Conservation (phyloP, 2,113 vertebrate genomes). For the Haemorhous mexicanus region DNA sequence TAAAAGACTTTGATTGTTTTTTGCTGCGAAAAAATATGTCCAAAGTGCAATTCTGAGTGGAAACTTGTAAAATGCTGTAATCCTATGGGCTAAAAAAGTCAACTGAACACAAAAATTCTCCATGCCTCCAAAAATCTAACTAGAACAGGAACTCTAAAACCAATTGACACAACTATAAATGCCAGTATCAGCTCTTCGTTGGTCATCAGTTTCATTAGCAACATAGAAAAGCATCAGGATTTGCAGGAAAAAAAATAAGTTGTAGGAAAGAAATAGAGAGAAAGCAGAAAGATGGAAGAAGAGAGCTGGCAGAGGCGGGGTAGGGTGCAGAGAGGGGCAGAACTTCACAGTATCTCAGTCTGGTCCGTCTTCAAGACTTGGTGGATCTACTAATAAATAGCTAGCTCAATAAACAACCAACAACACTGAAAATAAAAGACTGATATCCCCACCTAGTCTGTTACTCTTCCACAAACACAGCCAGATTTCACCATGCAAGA, state of each 20-base stretch:
- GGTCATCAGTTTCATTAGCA: background rate
- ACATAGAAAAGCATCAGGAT: background rate
- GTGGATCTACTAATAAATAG: background rate
- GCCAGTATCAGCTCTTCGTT: background rate
- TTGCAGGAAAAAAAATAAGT: background rate
- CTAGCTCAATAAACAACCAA: background rate
- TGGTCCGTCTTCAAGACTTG: background rate
- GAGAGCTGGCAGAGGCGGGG: rapidly evolving
- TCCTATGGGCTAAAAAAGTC: background rate
- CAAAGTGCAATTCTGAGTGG: background rate
- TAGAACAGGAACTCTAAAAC: background rate
- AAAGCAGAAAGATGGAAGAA: background rate
- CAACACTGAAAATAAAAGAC: background rate
- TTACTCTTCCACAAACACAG: background rate
- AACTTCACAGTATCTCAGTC: background rate
- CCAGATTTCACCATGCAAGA: background rate
- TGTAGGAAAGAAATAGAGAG: background rate
- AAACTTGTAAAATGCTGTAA: background rate
- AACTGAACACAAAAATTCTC: background rate
- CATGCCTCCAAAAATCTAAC: background rate
- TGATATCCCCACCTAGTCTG: background rate
- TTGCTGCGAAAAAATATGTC: background rate
- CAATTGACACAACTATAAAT: background rate
- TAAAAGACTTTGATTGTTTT: background rate
- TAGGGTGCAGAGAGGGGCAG: background rate